These are phyloP conservation scores for Pediacus dermestoides DNA, from an alignment of 2,888 invertebrate genomes.

Conservation along the genomic window DNA sequence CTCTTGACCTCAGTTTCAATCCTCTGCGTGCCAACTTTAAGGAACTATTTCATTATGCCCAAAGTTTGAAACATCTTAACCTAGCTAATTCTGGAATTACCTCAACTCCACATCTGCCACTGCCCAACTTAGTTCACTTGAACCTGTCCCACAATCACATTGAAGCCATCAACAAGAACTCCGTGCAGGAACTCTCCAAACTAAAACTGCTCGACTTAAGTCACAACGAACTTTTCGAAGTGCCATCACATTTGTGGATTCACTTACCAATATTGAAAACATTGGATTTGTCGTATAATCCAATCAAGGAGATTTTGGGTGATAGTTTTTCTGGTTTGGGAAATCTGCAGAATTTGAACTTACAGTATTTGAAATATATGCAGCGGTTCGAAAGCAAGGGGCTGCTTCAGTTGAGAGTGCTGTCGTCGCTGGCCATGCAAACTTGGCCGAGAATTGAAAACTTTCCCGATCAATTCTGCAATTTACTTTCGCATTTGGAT, in stretches of 20 bases:
- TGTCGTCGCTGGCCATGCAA: slow-evolving; percentile 68
- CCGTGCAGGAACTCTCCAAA: slow-evolving; percentile 66
- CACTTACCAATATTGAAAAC: slow-evolving; percentile 68
- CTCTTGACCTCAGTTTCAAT: slow-evolving; percentile 77
- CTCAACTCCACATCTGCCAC: slow-evolving; percentile 70
- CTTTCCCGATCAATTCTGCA: slow-evolving; percentile 58
- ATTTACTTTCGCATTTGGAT: slow-evolving; percentile 67
- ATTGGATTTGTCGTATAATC: slow-evolving; percentile 79
- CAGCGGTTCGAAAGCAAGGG: slow-evolving; percentile 73
- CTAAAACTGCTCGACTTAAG: slow-evolving; percentile 73
- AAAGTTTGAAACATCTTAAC: slow-evolving; percentile 72
- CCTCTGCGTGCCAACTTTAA: slow-evolving; percentile 80
- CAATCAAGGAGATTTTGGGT: slow-evolving; percentile 67
- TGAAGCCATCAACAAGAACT: slow-evolving; percentile 64
- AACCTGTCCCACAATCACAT: slow-evolving; percentile 79
- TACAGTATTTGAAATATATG: slow-evolving; percentile 69
- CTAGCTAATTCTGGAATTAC: slow-evolving; percentile 74
- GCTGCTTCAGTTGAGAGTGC: slow-evolving; percentile 65
- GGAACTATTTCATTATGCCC: slow-evolving; percentile 82
- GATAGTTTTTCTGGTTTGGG: slow-evolving; percentile 69
- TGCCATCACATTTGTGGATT: slow-evolving; percentile 73
- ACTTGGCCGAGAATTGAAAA: slow-evolving; percentile 74
- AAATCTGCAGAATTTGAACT: slow-evolving; percentile 69
- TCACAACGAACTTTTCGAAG: slow-evolving; percentile 70
- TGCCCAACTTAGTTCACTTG: slow-evolving; percentile 73